phyloP scores from a whole-genome alignment of 2,113 vertebrate species.

The Hippocampus barbouri region DNA sequence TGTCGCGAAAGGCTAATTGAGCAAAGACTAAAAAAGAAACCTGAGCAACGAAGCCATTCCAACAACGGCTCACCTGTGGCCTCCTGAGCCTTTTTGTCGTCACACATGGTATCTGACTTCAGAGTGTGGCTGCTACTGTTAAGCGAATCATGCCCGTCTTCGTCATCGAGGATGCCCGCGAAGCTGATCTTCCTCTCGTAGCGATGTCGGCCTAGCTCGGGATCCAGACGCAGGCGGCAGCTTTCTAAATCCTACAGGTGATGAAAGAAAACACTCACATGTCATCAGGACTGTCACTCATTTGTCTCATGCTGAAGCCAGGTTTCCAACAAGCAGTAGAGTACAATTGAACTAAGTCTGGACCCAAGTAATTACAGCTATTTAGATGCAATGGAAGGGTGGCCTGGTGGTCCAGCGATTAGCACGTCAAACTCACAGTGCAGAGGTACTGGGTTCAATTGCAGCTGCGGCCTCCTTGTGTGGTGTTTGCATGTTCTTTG shows the following conservation, averaged over 20 bases:
- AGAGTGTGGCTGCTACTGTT: slow-evolving; percentile 99
- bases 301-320: not conserved
- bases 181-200: slow-evolving; percentile 99
- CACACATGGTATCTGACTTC: slow-evolving; percentile 89
- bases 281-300: not conserved
- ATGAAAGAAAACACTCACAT: not conserved
- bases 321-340: not conserved
- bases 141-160: slow-evolving; percentile 92
- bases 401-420: no score
- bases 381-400: no score
- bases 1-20: not conserved
- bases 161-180: slow-evolving; percentile 94
- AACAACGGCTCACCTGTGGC: slow-evolving; percentile 55
- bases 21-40: not conserved
- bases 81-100: slow-evolving; percentile 87
- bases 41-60: not conserved
- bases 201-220: slow-evolving; percentile 90
- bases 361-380: no score
- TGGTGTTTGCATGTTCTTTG: no score
- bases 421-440: no score
- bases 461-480: no score
- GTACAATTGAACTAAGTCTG: not conserved
- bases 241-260: slow-evolving; percentile 87
- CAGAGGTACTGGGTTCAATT: no score
- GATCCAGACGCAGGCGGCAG: slow-evolving; percentile 89